Evolutionary conservation across 2,888 invertebrate genomes (phyloP).

Genomic region (Tipula vernalis): DNA sequence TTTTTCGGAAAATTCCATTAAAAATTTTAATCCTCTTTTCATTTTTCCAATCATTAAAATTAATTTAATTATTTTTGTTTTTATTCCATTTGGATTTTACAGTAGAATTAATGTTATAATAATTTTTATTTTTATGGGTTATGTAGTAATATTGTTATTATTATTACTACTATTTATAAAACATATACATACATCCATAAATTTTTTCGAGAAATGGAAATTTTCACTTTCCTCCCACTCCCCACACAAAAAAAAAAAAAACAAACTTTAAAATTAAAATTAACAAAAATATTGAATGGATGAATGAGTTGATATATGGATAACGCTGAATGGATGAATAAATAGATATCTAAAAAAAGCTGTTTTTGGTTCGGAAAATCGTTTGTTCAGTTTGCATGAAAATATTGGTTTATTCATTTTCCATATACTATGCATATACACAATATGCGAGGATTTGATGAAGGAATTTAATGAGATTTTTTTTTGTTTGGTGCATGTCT

Average conservation of each 20-base stretch:
- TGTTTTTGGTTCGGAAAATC: background rate
- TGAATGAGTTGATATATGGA: background rate
- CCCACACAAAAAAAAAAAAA: background rate
- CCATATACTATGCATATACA: background rate
- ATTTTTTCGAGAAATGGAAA: background rate
- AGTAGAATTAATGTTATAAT: constrained; percentile 4
- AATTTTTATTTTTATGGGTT: background rate
- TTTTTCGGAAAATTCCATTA: background rate
- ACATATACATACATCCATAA: background rate
- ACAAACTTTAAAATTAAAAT: background rate
- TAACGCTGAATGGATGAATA: background rate
- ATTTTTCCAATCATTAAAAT: constrained; percentile 4
- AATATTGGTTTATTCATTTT: background rate
- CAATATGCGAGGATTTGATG: background rate
- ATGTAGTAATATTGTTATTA: background rate
- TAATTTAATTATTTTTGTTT: background rate
- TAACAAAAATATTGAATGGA: background rate
- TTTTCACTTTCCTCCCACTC: background rate
- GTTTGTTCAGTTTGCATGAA: background rate
- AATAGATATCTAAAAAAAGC: background rate
- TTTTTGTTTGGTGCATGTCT: background rate
- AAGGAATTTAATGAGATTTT: background rate
- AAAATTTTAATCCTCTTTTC: background rate
- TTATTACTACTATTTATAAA: background rate
- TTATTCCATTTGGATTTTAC: background rate